Base-by-base conservation (phyloP, 2,888 invertebrate species). In the Diploptera punctata region DNA sequence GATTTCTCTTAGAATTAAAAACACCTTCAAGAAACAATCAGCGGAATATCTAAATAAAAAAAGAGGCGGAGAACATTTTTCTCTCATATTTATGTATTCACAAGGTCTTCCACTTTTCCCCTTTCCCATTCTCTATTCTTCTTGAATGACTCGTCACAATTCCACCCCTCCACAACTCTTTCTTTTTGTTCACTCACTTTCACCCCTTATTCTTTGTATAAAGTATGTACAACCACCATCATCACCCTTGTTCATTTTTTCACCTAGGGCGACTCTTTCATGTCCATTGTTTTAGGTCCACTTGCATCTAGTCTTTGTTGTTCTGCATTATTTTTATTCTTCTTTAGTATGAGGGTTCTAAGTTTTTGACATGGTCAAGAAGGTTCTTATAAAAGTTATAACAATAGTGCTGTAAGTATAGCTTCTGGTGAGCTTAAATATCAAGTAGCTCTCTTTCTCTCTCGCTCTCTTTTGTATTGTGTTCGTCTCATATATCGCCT, bases 291-390 rank as follows among this genome's bases (percentile, higher is more conserved):
- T 47, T 65, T 47, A 65, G 43, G 26, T 24, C 65, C 43, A 65
- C 65, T 65, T 65, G 44, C 65, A 24, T 57, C 52, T n/a, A 1
- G 10, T 33, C 44, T 44, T 18, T 29, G 16, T 26, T 47, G 44
- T 65, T 24, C 47, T 26, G 43, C 29, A 47, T 26, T 44, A 44
- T 65, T 44, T 65, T 65, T 65, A 44, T 65, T 44, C 65, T 54
- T 21, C n/a, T 47, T 60, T 60, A 21, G 31, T 60, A 24, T 31
- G 7, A 60, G 16, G 31, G 60, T 31, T 65, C 24, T 26, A 47
- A 44, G 47, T 43, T 65, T 65, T 38, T 65, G 65, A 65, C 65
- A 21, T 47, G 65, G 65, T 65, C 65, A 65, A 65, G 65, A 19
- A 65, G 33, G 9, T 44, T 65, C 44, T 43, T 24, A 47, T n/a